These are phyloP conservation scores for Crax fasciolata DNA, from an alignment of 2,797 vertebrate genomes.

Conservation along the genomic window DNA sequence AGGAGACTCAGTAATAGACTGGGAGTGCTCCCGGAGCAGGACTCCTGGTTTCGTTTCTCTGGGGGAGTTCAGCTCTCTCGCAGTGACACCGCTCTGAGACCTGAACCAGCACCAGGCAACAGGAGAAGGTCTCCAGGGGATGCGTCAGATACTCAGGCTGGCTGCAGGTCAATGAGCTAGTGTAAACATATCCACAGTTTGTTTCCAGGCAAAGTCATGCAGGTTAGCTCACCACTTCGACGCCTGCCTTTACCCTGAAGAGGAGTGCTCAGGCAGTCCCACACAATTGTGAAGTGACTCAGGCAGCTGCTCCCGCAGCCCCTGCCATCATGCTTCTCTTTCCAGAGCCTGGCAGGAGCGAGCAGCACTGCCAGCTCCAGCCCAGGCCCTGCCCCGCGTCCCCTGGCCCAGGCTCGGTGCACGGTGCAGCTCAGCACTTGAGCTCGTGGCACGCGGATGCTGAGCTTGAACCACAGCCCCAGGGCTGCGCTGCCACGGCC, in stretches of 20 bases:
- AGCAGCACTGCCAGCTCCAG: background rate
- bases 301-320: background rate
- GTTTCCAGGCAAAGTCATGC: background rate
- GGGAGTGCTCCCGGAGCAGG: background rate
- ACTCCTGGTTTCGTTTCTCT: background rate
- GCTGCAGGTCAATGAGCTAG: background rate
- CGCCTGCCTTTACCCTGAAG: background rate
- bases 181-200: background rate
- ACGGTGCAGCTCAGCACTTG: background rate
- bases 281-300: fast-evolving
- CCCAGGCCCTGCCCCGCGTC: background rate
- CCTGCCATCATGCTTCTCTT: background rate
- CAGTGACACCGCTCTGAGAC: background rate
- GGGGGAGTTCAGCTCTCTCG: background rate
- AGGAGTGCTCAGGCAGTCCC: fast-evolving
- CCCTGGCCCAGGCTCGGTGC: background rate
- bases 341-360: background rate
- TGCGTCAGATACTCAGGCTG: background rate
- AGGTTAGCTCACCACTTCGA: background rate
- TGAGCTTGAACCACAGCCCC: background rate
- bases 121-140: background rate
- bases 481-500: background rate
- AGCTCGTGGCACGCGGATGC: background rate
- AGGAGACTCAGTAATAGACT: background rate
- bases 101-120: background rate